Conservation (phyloP, 2,797 vertebrate genomes). For the Halcyon smyrnensis region DNA sequence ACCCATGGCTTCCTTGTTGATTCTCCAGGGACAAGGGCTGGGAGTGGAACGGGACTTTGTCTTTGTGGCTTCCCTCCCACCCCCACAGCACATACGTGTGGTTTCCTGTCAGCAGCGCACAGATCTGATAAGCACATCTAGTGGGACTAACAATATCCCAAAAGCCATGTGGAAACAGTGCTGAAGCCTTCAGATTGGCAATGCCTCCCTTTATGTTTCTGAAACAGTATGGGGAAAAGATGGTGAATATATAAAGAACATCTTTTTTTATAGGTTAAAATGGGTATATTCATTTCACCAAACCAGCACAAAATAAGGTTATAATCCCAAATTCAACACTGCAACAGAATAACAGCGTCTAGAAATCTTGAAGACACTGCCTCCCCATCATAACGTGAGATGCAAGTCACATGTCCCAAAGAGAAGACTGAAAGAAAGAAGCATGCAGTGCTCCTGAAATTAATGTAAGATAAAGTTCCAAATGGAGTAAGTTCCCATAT, state of each 20-base stretch:
- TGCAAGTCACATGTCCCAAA: not conserved
- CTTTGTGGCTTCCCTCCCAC: not conserved
- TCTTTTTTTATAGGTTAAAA: not conserved
- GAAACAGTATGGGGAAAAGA: not conserved
- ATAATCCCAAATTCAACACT: not conserved
- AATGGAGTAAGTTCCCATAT: not conserved
- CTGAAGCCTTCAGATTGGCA: not conserved
- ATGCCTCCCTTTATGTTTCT: not conserved
- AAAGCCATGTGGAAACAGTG: not conserved
- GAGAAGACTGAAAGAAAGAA: not conserved
- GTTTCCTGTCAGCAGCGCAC: not conserved
- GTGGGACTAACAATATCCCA: not conserved
- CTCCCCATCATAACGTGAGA: accelerated
- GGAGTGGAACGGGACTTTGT: not conserved
- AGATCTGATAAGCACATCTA: not conserved
- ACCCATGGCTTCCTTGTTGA: not conserved
- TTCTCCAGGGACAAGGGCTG: not conserved
- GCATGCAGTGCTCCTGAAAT: not conserved
- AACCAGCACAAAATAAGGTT: not conserved
- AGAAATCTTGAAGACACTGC: not conserved
- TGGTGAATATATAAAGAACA: too few relatives aligned
- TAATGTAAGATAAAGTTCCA: not conserved
- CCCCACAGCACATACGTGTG: not conserved
- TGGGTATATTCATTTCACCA: not conserved
- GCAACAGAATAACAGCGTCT: not conserved